Evolutionary conservation across 2,888 invertebrate genomes (phyloP), one percentile per base, ranked within the genome.

Genomic region (Limenitis camilla): DNA sequence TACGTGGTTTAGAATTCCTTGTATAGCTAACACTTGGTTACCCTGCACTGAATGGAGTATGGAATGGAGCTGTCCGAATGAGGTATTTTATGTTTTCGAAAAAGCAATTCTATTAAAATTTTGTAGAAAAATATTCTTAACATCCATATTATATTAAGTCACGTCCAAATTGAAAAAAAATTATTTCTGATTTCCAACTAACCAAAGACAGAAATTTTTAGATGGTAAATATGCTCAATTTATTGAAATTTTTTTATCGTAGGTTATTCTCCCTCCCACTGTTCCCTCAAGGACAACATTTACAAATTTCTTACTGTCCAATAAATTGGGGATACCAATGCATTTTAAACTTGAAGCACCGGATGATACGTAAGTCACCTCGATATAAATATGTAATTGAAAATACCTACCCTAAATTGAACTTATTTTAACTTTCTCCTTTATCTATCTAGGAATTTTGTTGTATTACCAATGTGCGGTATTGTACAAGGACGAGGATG

Each of bases 401-500:
- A n/a, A n/a, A n/a, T n/a, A n/a, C n/a, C n/a, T n/a, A n/a, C n/a
- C n/a, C n/a, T n/a, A n/a, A n/a, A n/a, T n/a, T n/a, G n/a, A n/a
- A n/a, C n/a, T n/a, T n/a, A n/a, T n/a, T n/a, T n/a, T n/a, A n/a
- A n/a, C n/a, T n/a, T n/a, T n/a, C n/a, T n/a, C n/a, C n/a, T n/a
- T n/a, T n/a, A n/a, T 7, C 11, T 19, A 30, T 36, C 6, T 45
- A 86, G 85, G 49, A 85, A 85, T 61, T 85, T 78, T 46, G 81
- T 76, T 6, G 65, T 81, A 5, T 61, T 86, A 67, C 88, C 88
- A 2, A 79, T 86, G 74, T 88, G 87, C 58, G 88, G 88, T 7
- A 73, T 82, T 1, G 76, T 87, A 11, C 75, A 68, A 58, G 71
- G 81, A 19, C 72, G 82, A 5, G 84, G 83, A 35, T 87, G 86